Conservation (phyloP, 2,888 invertebrate species). For the Melolontha melolontha region DNA sequence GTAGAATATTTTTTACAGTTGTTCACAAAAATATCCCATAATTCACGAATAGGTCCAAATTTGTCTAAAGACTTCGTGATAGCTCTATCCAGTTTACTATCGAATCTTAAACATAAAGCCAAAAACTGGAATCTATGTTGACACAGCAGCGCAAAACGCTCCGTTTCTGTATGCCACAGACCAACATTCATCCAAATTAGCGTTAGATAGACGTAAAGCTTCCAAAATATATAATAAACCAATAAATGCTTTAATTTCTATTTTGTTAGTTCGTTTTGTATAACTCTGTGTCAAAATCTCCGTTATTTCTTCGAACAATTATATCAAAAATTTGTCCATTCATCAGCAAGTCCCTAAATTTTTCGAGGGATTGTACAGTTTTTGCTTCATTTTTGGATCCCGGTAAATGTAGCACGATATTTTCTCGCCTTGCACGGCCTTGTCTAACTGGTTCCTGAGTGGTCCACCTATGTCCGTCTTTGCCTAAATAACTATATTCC, state of each 20-base stretch:
- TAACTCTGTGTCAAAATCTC: slow-evolving; percentile 34
- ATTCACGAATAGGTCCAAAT: too few relatives aligned
- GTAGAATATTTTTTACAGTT: too few relatives aligned
- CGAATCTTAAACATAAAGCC: slow-evolving; percentile 44
- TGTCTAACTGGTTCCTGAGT: slow-evolving; percentile 15
- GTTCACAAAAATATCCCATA: too few relatives aligned
- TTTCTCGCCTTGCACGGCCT: slow-evolving; percentile 31
- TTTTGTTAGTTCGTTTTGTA: slow-evolving; percentile 28
- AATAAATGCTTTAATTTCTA: slow-evolving; percentile 42
- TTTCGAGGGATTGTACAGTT: slow-evolving; percentile 36
- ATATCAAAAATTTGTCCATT: slow-evolving; percentile 36
- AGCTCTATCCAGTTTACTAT: too few relatives aligned
- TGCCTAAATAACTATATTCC: too few relatives aligned
- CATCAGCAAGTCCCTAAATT: slow-evolving; percentile 35
- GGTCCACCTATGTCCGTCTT: slow-evolving; percentile 32
- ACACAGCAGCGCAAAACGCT: slow-evolving; percentile 45
- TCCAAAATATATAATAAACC: slow-evolving; percentile 25
- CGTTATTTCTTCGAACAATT: slow-evolving; percentile 38
- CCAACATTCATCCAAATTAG: slow-evolving; percentile 41
- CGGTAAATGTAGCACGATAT: slow-evolving; percentile 25
- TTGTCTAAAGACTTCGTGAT: too few relatives aligned
- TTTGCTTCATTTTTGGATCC: slow-evolving; percentile 34
- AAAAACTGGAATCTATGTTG: slow-evolving; percentile 45
- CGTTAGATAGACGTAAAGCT: slow-evolving; percentile 27
- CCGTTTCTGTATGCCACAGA: slow-evolving; percentile 37